A percentile compares a stretch with the other conserved stretches of the same genome.
Conservation (phyloP, 2,113 vertebrate species). For the Aldabrachelys gigantea region DNA sequence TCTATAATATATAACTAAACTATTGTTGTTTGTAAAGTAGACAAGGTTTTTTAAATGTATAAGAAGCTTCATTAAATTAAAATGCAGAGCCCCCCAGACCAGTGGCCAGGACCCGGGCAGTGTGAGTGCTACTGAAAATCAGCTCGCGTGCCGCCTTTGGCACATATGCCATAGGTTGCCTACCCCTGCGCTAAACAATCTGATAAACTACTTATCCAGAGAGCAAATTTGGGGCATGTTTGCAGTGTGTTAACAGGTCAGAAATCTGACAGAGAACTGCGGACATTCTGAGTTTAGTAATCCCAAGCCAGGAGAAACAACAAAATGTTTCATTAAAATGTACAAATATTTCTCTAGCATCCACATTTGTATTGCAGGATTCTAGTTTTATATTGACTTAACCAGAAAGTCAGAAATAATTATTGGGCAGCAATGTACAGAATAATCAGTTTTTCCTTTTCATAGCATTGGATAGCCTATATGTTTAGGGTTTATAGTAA, state of each 20-base stretch:
- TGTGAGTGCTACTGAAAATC: too few species aligned
- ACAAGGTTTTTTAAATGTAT: too few species aligned
- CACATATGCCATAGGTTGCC: too few species aligned
- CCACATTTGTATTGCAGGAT: background rate
- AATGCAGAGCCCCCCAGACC: too few species aligned
- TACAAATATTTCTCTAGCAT: background rate
- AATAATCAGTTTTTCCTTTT: background rate
- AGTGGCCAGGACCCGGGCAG: too few species aligned
- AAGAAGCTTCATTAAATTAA: too few species aligned
- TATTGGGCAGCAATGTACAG: background rate
- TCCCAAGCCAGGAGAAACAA: background rate
- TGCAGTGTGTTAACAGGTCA: constrained; percentile 7
- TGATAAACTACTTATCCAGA: constrained; percentile 38
- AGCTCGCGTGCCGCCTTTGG: too few species aligned
- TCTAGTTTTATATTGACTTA: background rate
- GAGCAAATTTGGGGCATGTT: constrained; percentile 40
- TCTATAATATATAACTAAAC: too few species aligned
- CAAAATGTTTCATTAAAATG: background rate
- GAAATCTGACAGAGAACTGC: constrained; percentile 25
- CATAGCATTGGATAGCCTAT: background rate
- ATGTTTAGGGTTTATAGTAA: background rate
- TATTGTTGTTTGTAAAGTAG: too few species aligned
- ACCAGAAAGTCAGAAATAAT: background rate
- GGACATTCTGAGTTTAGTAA: constrained; percentile 25
- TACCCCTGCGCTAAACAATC: background rate